Evolutionary conservation across 2,888 invertebrate genomes (phyloP).

Genomic region (Sarcophaga subvicina): DNA sequence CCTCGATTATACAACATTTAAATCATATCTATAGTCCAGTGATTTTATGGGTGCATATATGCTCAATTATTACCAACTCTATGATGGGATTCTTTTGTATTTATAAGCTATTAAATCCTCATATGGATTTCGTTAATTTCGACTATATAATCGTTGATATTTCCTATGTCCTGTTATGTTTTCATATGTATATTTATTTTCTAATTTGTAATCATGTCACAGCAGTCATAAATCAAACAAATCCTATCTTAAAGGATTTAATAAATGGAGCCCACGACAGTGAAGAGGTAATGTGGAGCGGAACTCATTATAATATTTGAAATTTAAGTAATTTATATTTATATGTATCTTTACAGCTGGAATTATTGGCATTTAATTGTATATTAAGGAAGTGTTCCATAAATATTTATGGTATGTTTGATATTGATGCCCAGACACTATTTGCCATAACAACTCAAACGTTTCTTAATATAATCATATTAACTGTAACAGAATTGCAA

Average conservation of each 20-base stretch:
- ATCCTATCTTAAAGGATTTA: not conserved
- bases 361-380: conserved; percentile 2
- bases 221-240: not conserved
- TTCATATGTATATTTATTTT: conserved; percentile 40
- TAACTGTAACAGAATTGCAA: conserved; percentile 7
- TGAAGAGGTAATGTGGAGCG: conserved; percentile 16
- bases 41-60: not conserved
- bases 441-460: conserved; percentile 26
- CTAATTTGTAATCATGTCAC: conserved; percentile 13
- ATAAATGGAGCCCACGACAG: not conserved
- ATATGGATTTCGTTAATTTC: not conserved
- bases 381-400: not conserved
- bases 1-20: not conserved
- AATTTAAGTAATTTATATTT: not conserved
- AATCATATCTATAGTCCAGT: conserved; percentile 23
- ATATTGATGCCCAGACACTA: conserved; percentile 16
- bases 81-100: conserved; percentile 22
- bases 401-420: conserved; percentile 29
- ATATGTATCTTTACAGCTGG: conserved; percentile 19
- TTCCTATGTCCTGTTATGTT: conserved; percentile 15
- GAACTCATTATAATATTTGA: not conserved
- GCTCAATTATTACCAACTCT: conserved; percentile 26
- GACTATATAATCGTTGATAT: conserved; percentile 10
- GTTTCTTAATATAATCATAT: conserved; percentile 14
- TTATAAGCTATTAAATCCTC: not conserved